These are phyloP conservation scores for Dynastes tityus DNA, from an alignment of 2,888 invertebrate genomes.

Conservation along the genomic window DNA sequence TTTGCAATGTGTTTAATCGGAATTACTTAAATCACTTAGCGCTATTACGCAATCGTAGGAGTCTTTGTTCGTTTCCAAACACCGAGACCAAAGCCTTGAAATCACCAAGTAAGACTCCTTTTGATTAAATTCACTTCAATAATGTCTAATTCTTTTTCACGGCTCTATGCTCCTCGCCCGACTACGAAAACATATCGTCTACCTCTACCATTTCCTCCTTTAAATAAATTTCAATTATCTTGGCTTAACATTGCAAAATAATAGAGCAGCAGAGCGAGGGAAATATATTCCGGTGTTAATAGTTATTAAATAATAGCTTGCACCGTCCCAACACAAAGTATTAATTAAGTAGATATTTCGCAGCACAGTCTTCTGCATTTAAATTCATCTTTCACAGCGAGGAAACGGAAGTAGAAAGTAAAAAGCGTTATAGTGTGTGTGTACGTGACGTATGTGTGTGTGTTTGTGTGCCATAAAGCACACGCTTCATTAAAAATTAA, in stretches of 20 bases:
- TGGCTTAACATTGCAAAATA: conserved; percentile 4
- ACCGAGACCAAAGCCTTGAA: no score
- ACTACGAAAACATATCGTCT: neutral
- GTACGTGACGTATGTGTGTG: neutral
- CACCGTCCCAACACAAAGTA: neutral
- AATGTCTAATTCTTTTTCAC: neutral
- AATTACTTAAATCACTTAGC: no score
- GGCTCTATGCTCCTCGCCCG: neutral
- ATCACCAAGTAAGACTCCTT: no score
- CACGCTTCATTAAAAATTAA: conserved; percentile 35
- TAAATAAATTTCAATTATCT: conserved; percentile 32
- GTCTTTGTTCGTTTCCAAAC: no score
- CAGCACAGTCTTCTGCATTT: neutral
- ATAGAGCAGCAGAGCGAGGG: neutral
- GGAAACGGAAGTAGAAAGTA: neutral
- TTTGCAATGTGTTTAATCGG: no score
- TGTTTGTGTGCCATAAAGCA: neutral
- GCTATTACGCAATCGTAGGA: no score
- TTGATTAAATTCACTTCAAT: neutral
- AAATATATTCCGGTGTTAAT: conserved; percentile 30
- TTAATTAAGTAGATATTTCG: conserved; percentile 11
- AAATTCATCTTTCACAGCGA: conserved; percentile 7
- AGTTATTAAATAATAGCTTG: conserved; percentile 27
- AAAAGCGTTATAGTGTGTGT: neutral
- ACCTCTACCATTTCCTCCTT: conserved; percentile 3